Base-by-base conservation (phyloP, 2,888 invertebrate genomes). In the Leuctra nigra region DNA sequence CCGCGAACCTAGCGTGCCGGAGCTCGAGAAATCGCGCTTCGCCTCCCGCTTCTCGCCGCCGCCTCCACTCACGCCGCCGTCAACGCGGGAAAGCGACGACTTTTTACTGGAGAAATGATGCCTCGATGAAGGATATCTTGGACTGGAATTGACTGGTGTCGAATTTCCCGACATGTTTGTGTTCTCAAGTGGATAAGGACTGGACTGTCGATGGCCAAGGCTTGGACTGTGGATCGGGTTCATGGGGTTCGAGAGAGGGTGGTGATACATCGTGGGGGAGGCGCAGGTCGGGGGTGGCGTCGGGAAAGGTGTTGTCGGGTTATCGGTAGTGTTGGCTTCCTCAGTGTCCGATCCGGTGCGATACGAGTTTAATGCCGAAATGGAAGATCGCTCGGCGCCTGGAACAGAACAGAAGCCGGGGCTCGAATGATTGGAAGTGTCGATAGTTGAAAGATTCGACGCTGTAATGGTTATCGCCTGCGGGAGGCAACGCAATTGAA, bases 291-390 rank as follows among this genome's bases (percentile, higher is more conserved):
- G 76, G 29, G 77, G 76, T 54, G 76, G 76, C 38, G 77, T 76
- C 35, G 78, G 77, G 65, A 77, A 77, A 39, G 77, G 76, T 60
- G 76, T 75, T 38, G 76, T 76, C 44, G 75, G 76, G 68, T 77
- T 77, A 68, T 77, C 77, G 48, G 77, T 77, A 54, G 75, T 77
- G 53, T 73, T 74, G 16, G 77, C 76, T 65, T 79, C 80, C 64
- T 80, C 80, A 35, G 84, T 84, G 58, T 86, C 86, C 47, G 79
- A 79, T 65, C 86, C 86, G 2, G 87, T 86, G 54, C 86, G 82
- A 66, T 87, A 87, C n/a, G 61, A 61, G 29, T 54, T 57, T 16
- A 59, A 16, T 23, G 57, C 61, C n/a, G 61, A 61, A 20, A 61
- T 44, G 11, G 61, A 61, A 18, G 61, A 61, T 11, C 59, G 44